These are phyloP conservation scores for Muscicapa adusta DNA, from an alignment of 2,113 vertebrate species.

Conservation along the genomic window DNA sequence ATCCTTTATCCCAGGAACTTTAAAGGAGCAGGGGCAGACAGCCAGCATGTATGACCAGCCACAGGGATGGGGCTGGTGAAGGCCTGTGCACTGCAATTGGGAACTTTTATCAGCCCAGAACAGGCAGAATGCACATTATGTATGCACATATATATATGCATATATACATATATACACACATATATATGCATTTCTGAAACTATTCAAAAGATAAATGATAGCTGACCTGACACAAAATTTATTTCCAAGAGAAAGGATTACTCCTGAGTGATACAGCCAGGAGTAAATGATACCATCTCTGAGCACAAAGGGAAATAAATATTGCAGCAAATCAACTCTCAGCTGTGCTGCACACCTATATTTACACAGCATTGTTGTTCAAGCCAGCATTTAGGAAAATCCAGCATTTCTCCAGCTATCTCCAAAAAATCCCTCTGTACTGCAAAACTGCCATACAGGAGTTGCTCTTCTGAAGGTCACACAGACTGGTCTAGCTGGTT, in stretches of 20 bases:
- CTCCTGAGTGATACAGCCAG: background rate
- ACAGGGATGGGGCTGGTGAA: background rate
- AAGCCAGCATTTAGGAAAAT: background rate
- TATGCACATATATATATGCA: background rate
- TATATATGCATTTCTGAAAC: background rate
- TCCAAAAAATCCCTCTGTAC: background rate
- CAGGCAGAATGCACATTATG: background rate
- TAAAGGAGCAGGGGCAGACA: background rate
- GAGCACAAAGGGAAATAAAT: background rate
- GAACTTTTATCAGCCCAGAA: background rate
- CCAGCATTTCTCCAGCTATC: background rate
- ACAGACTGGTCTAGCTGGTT: background rate
- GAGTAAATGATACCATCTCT: background rate
- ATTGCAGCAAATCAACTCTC: background rate
- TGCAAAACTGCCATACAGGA: background rate
- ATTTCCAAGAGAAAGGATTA: background rate
- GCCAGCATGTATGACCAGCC: fast-evolving
- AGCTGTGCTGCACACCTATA: background rate
- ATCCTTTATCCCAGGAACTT: background rate
- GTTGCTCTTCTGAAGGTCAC: background rate
- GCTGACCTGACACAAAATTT: background rate
- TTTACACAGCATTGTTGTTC: background rate
- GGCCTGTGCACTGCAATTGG: background rate
- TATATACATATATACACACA: too few species aligned
- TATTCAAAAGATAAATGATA: background rate